A percentile compares a stretch with the other conserved stretches of the same genome.
Evolutionary conservation across 2,113 vertebrate genomes (phyloP).

Genomic region (Dipodomys merriami): DNA sequence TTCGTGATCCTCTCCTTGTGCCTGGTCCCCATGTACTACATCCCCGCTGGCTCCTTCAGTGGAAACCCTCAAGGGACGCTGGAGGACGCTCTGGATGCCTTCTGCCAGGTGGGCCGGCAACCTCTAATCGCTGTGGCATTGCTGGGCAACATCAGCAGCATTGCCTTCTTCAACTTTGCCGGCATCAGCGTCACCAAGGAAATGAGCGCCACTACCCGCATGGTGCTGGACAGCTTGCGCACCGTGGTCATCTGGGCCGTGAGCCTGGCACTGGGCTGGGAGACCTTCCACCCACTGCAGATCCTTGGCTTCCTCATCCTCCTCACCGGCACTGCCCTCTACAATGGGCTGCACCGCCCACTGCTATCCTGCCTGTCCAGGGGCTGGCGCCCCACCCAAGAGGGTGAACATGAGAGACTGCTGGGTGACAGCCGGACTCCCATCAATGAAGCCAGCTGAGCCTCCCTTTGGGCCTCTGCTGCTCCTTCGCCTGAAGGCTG

Average conservation of each 20-base stretch:
- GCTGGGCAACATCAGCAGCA: constrained; percentile 94
- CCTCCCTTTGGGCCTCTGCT: not conserved
- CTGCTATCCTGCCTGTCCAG: constrained; percentile 86
- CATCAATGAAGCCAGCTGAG: constrained; percentile 81
- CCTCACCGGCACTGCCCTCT: constrained; percentile 90
- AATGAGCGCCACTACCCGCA: constrained; percentile 96
- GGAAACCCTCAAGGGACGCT: constrained; percentile 87
- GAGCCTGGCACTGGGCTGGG: constrained; percentile 94
- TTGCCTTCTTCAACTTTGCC: constrained; percentile 98
- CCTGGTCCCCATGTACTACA: constrained; percentile 95
- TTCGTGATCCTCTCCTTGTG: constrained; percentile 92
- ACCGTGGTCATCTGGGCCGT: constrained; percentile 94
- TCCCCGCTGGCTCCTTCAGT: constrained; percentile 88
- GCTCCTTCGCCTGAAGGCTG: not conserved
- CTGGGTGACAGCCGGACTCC: constrained; percentile 75
- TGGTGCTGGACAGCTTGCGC: constrained; percentile 97
- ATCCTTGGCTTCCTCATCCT: constrained; percentile 93
- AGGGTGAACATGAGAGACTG: constrained; percentile 87
- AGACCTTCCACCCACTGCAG: constrained; percentile 92
- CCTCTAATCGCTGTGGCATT: constrained; percentile 92
- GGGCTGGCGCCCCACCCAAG: rapidly evolving
- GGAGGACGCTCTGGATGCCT: constrained; percentile 93
- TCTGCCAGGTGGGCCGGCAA: constrained; percentile 92
- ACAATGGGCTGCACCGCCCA: constrained; percentile 92
- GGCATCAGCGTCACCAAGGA: constrained; percentile 98